phyloP scores from a whole-genome alignment of 2,113 vertebrate species.

The Crocuta crocuta region DNA sequence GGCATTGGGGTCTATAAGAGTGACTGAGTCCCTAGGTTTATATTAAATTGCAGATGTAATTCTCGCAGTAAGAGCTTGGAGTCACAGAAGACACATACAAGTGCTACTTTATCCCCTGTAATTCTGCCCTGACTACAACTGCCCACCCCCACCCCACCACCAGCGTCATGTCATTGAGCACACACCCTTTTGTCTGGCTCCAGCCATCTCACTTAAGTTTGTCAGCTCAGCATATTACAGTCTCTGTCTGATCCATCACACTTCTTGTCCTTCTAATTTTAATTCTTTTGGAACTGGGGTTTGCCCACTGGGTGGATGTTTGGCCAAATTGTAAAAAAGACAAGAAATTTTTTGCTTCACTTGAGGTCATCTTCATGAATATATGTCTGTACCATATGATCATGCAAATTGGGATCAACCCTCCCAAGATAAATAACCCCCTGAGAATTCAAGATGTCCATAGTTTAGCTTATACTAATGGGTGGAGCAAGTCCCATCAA shows the following conservation, averaged over 20 bases:
- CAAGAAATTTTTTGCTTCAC: slow-evolving; percentile 57
- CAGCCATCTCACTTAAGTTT: neutral
- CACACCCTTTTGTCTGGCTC: slow-evolving; percentile 55
- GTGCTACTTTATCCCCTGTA: slow-evolving; percentile 10
- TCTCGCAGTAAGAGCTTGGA: neutral
- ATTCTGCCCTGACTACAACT: neutral
- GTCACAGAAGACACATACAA: neutral
- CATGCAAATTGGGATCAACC: slow-evolving; percentile 54
- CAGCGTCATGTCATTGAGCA: neutral
- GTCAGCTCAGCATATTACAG: neutral
- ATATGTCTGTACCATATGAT: slow-evolving; percentile 44
- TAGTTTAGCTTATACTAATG: slow-evolving; percentile 42
- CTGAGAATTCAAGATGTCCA: slow-evolving; percentile 36
- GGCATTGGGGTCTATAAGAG: neutral
- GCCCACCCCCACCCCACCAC: neutral
- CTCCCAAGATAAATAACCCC: slow-evolving; percentile 43
- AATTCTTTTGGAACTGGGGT: slow-evolving; percentile 51
- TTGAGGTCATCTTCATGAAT: slow-evolving; percentile 60
- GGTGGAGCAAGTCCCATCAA: slow-evolving; percentile 57
- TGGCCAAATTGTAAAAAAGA: slow-evolving; percentile 61
- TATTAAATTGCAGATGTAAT: neutral
- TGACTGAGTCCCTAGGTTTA: neutral
- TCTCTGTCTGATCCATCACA: neutral
- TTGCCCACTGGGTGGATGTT: slow-evolving; percentile 58
- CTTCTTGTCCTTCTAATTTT: neutral